These are phyloP conservation scores for Drosophila trichaetosa DNA, from an alignment of 2,888 invertebrate genomes.

Conservation along the genomic window DNA sequence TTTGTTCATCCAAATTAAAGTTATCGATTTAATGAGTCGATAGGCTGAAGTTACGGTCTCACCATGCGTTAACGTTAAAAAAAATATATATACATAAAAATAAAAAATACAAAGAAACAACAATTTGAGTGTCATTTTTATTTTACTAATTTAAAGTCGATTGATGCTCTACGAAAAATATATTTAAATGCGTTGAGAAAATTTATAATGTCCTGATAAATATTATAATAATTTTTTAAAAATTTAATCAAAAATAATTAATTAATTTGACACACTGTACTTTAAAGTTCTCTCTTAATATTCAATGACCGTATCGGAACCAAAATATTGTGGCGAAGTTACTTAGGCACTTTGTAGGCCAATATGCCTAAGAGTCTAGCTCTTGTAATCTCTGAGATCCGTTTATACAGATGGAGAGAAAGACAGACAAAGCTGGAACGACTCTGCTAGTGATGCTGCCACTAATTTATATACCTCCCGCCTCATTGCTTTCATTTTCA, in stretches of 20 bases:
- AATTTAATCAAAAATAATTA: no score
- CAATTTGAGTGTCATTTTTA: not conserved
- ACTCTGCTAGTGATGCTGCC: not conserved
- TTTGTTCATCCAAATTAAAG: not conserved
- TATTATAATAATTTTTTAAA: no score
- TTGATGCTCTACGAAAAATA: not conserved
- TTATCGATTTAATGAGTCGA: not conserved
- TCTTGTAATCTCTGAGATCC: no score
- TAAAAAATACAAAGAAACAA: not conserved
- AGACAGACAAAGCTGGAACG: no score
- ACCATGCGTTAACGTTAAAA: not conserved
- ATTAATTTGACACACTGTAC: no score
- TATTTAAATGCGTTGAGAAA: no score
- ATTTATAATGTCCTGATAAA: not conserved
- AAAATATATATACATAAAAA: not conserved
- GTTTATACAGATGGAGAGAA: not conserved
- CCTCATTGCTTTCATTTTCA: not conserved
- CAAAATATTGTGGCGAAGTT: no score
- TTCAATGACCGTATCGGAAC: no score
- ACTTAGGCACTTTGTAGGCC: no score
- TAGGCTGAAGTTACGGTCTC: not conserved
- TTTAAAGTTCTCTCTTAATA: no score
- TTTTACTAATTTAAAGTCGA: not conserved
- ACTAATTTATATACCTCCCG: not conserved
- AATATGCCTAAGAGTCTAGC: no score